phyloP scores from a whole-genome alignment of 2,888 invertebrate species.

The Coecobrya sp. region DNA sequence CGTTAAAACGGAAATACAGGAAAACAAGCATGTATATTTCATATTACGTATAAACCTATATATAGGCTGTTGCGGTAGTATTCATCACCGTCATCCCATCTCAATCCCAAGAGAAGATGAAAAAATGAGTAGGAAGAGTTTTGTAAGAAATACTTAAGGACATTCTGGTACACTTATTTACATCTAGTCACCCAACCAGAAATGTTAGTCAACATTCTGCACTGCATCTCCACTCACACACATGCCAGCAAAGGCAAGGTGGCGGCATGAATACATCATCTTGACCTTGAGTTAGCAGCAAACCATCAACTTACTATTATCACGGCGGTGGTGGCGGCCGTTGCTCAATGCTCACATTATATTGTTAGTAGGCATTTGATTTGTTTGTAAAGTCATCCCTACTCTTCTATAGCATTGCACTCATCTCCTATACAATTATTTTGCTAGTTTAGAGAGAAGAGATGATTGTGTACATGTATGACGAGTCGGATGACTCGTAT shows the following conservation, averaged over 20 bases:
- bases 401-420: neutral
- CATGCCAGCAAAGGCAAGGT: neutral
- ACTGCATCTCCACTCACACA: neutral
- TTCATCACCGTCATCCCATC: neutral
- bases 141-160: neutral
- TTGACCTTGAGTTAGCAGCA: constrained; percentile 2
- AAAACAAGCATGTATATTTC: too few species aligned
- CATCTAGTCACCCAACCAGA: too few species aligned
- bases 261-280: constrained; percentile 15
- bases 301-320: neutral
- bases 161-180: neutral
- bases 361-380: constrained; percentile 13
- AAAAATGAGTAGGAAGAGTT: constrained; percentile 9
- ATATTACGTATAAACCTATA: too few species aligned
- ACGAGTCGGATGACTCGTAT: neutral
- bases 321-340: neutral
- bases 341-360: neutral
- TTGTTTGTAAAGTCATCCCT: neutral
- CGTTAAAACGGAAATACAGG: too few species aligned
- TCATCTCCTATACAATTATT: too few species aligned
- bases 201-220: neutral
- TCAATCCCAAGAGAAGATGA: neutral
- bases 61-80: neutral
- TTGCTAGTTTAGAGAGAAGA: too few species aligned
- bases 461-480: too few species aligned